Base-by-base conservation (phyloP, 1,140 invertebrate species). In the Calliphora vicina region DNA sequence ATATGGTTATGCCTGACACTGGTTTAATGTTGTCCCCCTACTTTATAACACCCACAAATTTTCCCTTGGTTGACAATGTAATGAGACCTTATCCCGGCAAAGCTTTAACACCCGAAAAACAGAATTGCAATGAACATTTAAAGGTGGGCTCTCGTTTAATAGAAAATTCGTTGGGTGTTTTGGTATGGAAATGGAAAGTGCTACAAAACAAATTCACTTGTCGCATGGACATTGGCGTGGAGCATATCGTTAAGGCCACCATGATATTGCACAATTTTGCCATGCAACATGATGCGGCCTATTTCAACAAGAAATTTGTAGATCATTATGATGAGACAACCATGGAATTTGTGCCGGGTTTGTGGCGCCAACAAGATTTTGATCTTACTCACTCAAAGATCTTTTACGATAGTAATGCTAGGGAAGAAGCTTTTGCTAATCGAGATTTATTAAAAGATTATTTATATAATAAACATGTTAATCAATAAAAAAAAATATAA, bases 381-480 rank as follows among this genome's bases (percentile, higher is more conserved):
- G 20, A 78, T 12, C 10, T 78, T 25, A 17, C n/a, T 10, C 26
- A 43, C 2, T 43, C 74, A 23, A 78, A 78, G 42, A 8, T 78
- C 20, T 78, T 23, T 10, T 78, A 78, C 43, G 74, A 78, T 15
- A 78, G 42, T 78, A 25, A 42, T 43, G 74, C 74, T 20, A 43
- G 25, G 12, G 25, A 23, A 23, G 74, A 78, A 78, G 74, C 74
- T 12, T 78, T 78, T 26, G n/a, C n/a, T 43, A 78, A 43, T 23
- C 35, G 74, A 25, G 74, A 78, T 78, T 78, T 78, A 78, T 78
- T 78, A 78, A 78, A 78, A 43, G 74, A 78, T 23, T 78, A 43
- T 26, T 78, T 78, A 78, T 78, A 43, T 45, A 78, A 20, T 23
- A 43, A 78, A 78, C n/a, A 74, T 78, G 35, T 43, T 23, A 23